Evolutionary conservation across 2,113 vertebrate genomes (phyloP).

Genomic region (Catharus minimus): DNA sequence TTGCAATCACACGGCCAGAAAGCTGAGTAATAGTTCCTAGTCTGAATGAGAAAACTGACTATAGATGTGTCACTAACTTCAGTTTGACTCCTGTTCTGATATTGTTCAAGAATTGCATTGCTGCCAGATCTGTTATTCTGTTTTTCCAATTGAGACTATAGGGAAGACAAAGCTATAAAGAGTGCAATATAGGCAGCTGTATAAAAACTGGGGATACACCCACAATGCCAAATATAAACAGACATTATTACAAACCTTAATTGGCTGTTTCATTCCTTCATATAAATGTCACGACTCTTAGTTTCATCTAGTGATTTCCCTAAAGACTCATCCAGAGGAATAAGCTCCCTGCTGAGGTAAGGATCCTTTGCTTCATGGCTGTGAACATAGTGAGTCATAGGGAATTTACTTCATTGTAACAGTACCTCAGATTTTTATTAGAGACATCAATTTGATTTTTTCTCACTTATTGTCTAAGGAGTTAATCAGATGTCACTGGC

Average conservation of each 20-base stretch:
- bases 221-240: not conserved
- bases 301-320: not conserved
- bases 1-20: not conserved
- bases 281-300: not conserved
- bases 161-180: not conserved
- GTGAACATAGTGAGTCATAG: not conserved
- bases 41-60: not conserved
- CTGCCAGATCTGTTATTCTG: not conserved
- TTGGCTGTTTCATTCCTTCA: not conserved
- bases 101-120: fast-evolving
- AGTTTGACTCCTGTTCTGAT: not conserved
- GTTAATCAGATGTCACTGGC: not conserved
- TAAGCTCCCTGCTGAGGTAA: not conserved
- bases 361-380: not conserved
- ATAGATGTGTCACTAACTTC: not conserved
- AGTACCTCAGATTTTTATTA: not conserved
- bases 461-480: not conserved
- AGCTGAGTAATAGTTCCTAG: fast-evolving
- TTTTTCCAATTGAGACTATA: not conserved
- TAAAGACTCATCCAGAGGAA: not conserved
- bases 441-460: not conserved
- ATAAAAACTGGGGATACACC: not conserved
- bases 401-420: not conserved
- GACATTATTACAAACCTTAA: not conserved
- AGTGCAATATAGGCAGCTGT: not conserved